These are phyloP conservation scores for Rallus limicola DNA, from an alignment of 2,113 vertebrate species.

Conservation along the genomic window DNA sequence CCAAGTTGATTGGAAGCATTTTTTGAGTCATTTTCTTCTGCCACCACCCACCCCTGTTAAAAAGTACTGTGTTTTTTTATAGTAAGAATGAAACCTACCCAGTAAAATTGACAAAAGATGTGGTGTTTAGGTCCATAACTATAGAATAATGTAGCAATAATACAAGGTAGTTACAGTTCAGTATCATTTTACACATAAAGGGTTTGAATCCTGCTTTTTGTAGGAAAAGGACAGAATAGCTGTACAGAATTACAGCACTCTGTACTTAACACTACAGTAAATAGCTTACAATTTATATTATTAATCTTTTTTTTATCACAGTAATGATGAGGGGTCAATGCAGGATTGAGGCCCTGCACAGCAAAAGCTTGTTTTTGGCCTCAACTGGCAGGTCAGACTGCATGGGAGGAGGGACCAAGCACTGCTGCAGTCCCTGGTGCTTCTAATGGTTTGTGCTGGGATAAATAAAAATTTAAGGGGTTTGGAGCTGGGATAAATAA, in stretches of 20 bases:
- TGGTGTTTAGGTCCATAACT: background rate
- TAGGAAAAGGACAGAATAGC: background rate
- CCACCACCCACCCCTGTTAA: background rate
- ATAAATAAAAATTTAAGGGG: background rate
- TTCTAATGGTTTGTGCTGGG: background rate
- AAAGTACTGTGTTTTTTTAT: background rate
- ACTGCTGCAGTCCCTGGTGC: too few relatives aligned
- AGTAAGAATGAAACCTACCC: background rate
- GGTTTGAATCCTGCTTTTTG: background rate
- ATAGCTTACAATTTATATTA: background rate
- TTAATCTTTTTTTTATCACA: background rate
- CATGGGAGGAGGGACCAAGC: background rate
- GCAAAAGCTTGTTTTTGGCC: background rate
- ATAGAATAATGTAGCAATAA: background rate
- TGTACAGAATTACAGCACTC: background rate
- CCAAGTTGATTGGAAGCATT: background rate
- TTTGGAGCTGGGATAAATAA: background rate
- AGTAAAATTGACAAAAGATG: conserved; percentile 13
- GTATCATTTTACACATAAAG: conserved; percentile 11
- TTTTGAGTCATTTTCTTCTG: background rate
- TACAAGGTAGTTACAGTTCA: background rate
- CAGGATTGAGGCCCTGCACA: background rate
- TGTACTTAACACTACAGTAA: background rate
- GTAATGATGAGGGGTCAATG: background rate
- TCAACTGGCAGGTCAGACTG: background rate